phyloP scores from a whole-genome alignment of 2,113 vertebrate genomes.

The rat (Rattus norvegicus) region DNA sequence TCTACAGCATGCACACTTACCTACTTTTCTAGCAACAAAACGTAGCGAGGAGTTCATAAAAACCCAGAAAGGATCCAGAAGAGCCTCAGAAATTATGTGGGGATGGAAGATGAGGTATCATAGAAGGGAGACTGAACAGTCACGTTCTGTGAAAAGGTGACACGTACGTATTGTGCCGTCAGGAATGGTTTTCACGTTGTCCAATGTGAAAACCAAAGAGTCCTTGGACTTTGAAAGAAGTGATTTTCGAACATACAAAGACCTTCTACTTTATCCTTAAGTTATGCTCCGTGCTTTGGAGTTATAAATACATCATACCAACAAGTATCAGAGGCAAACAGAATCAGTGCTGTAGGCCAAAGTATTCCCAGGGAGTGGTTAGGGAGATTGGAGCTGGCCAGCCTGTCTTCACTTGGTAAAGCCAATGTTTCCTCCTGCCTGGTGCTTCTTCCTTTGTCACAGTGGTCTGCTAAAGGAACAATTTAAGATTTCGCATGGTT shows the following conservation, averaged over 20 bases:
- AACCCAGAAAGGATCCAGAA: background rate
- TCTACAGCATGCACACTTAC: background rate
- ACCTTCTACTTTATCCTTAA: conserved; percentile 51
- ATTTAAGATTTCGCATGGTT: background rate
- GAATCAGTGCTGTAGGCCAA: conserved; percentile 11
- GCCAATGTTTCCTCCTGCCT: background rate
- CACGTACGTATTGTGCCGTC: conserved; percentile 17
- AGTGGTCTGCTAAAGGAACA: background rate
- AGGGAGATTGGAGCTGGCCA: conserved; percentile 3
- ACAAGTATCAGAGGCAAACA: conserved; percentile 22
- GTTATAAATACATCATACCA: conserved; percentile 49
- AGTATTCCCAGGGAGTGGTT: background rate
- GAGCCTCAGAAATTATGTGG: background rate
- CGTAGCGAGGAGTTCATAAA: background rate
- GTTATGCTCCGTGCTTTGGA: conserved; percentile 33
- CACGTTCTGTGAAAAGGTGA: conserved; percentile 46
- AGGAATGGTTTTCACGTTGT: conserved; percentile 42
- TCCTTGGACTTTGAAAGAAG: conserved; percentile 31
- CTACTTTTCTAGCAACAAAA: background rate
- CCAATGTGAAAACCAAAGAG: conserved; percentile 27
- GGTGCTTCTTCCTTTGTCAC: conserved; percentile 17
- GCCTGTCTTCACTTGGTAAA: background rate
- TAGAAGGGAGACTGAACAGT: conserved; percentile 28
- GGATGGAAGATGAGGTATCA: background rate
- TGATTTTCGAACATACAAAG: conserved; percentile 53